Conservation (phyloP, 2,797 vertebrate genomes). For the Agapornis canus region DNA sequence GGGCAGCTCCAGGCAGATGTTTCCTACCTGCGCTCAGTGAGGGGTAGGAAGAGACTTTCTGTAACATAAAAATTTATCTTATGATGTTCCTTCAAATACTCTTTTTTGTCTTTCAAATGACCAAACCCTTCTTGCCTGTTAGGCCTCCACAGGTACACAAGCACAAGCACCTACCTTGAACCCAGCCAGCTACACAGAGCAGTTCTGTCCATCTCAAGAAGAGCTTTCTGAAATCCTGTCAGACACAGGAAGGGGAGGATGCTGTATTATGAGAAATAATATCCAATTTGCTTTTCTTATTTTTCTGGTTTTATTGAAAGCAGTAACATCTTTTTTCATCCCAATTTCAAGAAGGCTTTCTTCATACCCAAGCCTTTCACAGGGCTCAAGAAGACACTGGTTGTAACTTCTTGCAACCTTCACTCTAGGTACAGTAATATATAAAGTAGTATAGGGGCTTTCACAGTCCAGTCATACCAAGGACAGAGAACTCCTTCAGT, state of each 20-base stretch:
- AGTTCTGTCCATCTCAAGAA: not conserved
- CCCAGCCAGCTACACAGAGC: not conserved
- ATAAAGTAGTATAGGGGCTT: not conserved
- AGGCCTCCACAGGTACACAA: not conserved
- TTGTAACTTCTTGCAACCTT: accelerated
- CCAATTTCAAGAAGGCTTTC: not conserved
- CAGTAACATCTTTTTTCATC: not conserved
- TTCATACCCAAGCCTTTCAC: not conserved
- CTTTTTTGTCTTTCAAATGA: too few relatives aligned
- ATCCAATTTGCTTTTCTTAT: not conserved
- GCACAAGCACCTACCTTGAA: not conserved
- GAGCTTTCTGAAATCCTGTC: not conserved
- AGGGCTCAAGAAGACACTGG: not conserved
- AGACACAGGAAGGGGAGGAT: not conserved
- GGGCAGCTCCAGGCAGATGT: too few relatives aligned
- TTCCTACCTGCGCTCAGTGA: too few relatives aligned
- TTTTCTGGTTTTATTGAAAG: not conserved
- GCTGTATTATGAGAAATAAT: not conserved
- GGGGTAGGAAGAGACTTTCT: too few relatives aligned
- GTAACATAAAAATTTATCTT: too few relatives aligned
- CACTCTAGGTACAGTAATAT: not conserved
- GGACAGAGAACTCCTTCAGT: not conserved
- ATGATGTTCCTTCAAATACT: too few relatives aligned
- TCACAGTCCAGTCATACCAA: not conserved
- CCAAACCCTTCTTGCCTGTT: not conserved